Evolutionary conservation across 2,113 vertebrate genomes (phyloP).

Genomic region (Nesogale talazaci): DNA sequence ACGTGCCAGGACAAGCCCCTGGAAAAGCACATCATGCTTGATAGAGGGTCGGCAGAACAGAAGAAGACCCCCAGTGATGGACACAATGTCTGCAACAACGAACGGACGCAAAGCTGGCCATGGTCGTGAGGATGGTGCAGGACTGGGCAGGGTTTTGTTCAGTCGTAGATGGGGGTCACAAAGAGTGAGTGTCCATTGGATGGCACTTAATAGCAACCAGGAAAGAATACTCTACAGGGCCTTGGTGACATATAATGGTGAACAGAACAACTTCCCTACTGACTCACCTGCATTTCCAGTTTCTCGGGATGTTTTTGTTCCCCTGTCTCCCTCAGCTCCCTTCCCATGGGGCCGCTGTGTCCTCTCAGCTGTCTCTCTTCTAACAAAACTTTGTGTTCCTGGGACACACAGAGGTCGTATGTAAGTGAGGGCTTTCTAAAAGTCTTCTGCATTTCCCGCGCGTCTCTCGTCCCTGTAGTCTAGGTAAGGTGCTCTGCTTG

Average conservation of each 20-base stretch:
- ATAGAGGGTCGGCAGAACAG: not conserved
- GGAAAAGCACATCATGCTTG: not conserved
- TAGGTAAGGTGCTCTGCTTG: too few relatives aligned
- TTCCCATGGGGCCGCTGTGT: not conserved
- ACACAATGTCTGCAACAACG: not conserved
- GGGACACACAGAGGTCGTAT: not conserved
- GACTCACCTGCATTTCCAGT: not conserved
- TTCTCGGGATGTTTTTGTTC: not conserved
- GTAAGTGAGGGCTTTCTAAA: not conserved
- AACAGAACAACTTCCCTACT: not conserved
- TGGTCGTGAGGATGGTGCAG: not conserved
- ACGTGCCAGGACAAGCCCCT: too few relatives aligned
- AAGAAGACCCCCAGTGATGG: too few relatives aligned
- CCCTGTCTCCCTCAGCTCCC: not conserved
- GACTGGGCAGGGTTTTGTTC: not conserved
- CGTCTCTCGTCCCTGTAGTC: too few relatives aligned
- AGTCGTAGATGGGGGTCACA: too few relatives aligned
- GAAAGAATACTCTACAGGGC: too few relatives aligned
- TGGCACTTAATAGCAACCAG: not conserved
- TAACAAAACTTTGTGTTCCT: too few relatives aligned
- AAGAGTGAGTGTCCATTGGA: not conserved
- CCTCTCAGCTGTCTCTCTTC: too few relatives aligned
- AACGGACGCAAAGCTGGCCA: not conserved
- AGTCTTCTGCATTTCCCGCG: not conserved
- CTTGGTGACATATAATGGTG: not conserved